Evolutionary conservation across 1,140 invertebrate species (phyloP), one percentile per base, ranked within the genome.

Genomic region (Hirudo medicinalis): DNA sequence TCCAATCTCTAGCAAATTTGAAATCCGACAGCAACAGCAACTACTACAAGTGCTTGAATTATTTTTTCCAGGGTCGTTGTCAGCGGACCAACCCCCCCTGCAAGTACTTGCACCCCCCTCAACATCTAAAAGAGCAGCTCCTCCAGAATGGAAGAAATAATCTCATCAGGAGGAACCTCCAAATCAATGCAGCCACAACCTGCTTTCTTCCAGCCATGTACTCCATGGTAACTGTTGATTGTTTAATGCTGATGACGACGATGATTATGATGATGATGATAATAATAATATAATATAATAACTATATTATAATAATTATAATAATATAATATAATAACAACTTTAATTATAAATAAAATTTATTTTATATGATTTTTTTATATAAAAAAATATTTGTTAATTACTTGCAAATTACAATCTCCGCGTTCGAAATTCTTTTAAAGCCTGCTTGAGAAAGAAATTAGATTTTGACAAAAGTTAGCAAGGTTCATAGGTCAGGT

Each of bases 91-190:
- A 99, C 82, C 96, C 96, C 75, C 95, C 95, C 77, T 99, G 96
- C 90, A 99, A 99, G 87, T 99, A 99, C 85, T 95, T 99, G 84
- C 96, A 99, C 86, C 95, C 94, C 75, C 96, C 96, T 76, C 94
- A 97, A 82, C 96, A 99, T 84, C 87, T 99, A 76, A 97, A 98
- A 86, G 96, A 99, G 85, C 96, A 99, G 86, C 87, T 99, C 79
- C 86, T 99, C 81, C 96, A 99, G 87, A 99, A 99, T 85, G 97
- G 97, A 74, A 88, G 94, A 78, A 98, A 99, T 86, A 96, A 99
- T 86, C 69, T 70, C n/a, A 70, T 70, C 40, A 27, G 69, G 40
- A 70, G 69, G n/a, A 70, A 70, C n/a, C 22, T 70, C 25, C 69
- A 70, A 22, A 49, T 70, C 11, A 36, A 70, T 17, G 32, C n/a